Percentiles rank a stretch among this genome's conserved stretches.
These are phyloP conservation scores for Rhombomys opimus DNA, from an alignment of 2,113 vertebrate species.

Conservation along the genomic window DNA sequence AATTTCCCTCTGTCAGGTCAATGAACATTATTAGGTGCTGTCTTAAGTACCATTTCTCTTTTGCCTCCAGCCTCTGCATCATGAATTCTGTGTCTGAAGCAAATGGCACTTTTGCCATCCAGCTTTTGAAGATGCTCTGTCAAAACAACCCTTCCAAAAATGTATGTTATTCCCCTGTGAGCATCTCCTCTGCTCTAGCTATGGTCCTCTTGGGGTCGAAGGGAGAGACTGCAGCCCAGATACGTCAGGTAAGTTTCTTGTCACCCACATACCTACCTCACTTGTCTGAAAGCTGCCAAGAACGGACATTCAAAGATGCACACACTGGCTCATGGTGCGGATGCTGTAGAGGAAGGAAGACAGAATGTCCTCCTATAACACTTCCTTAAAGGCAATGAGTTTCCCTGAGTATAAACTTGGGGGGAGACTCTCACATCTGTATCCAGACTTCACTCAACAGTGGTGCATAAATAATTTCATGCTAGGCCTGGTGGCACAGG, in stretches of 20 bases:
- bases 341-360: neutral
- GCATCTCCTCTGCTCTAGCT: conserved; percentile 92
- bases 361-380: neutral
- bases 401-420: neutral
- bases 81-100: conserved; percentile 88
- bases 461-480: neutral
- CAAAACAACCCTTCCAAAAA: conserved; percentile 78
- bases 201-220: conserved; percentile 91
- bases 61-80: conserved; percentile 1
- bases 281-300: neutral
- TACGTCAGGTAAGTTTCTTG: conserved; percentile 87
- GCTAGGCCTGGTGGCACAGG: neutral
- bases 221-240: conserved; percentile 88
- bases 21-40: rapidly evolving
- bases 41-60: neutral
- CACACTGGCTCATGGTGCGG: neutral
- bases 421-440: neutral
- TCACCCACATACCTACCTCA: rapidly evolving
- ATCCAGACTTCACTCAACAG: neutral
- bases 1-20: rapidly evolving
- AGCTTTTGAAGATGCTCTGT: conserved; percentile 87
- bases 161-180: conserved; percentile 91
- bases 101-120: conserved; percentile 89
- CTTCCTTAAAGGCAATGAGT: neutral
- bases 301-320: neutral